phyloP scores from a whole-genome alignment of 2,797 vertebrate species.

The Gambusia yucatana region DNA sequence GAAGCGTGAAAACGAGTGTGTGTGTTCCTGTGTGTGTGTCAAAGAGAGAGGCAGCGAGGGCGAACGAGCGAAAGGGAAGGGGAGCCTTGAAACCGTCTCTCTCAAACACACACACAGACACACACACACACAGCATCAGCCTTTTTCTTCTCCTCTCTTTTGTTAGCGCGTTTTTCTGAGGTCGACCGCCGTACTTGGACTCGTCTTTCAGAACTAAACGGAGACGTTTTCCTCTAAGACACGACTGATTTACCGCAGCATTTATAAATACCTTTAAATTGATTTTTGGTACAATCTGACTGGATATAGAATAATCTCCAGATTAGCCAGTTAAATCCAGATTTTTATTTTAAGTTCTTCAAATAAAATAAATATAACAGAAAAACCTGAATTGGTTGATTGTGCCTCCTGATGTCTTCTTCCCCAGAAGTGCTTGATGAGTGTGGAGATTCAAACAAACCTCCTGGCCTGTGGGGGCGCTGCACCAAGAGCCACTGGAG shows the following conservation, averaged over 20 bases:
- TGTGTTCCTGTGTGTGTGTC: conserved; percentile 21
- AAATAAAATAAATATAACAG: not conserved
- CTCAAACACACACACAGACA: conserved; percentile 9
- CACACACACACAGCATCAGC: not conserved
- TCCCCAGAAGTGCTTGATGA: not conserved
- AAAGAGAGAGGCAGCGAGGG: conserved; percentile 21
- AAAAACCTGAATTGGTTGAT: not conserved
- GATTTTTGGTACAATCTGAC: not conserved
- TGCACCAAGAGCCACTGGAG: not conserved
- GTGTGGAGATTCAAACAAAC: no score
- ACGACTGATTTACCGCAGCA: not conserved
- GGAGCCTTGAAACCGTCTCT: conserved; percentile 62
- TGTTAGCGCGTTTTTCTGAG: conserved; percentile 6
- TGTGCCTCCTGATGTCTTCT: not conserved
- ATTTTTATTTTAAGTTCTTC: not conserved
- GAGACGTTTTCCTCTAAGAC: not conserved
- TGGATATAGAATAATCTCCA: not conserved
- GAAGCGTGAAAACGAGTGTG: conserved; percentile 41
- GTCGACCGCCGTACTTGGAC: not conserved
- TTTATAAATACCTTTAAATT: not conserved
- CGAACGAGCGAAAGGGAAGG: conserved; percentile 21
- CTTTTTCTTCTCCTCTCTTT: conserved; percentile 34
- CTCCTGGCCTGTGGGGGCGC: not conserved
- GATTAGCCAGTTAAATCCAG: not conserved
- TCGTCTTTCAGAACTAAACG: not conserved